Evolutionary conservation across 2,888 invertebrate species (phyloP).

Genomic region (Heliconius erato): DNA sequence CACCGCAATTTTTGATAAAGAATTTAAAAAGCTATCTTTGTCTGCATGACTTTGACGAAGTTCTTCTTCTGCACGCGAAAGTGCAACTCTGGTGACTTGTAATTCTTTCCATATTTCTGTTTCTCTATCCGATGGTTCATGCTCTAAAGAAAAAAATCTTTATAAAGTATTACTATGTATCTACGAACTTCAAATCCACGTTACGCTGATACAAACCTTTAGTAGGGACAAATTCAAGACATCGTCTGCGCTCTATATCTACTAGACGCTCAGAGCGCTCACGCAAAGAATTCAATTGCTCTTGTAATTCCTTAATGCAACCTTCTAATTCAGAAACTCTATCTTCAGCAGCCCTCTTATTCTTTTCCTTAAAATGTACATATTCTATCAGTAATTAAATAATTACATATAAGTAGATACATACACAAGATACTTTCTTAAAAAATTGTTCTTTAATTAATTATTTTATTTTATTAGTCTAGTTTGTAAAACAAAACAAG

Average conservation of each 20-base stretch:
- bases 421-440: neutral
- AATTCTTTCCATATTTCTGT: slow-evolving; percentile 83
- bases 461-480: neutral
- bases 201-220: slow-evolving; percentile 64
- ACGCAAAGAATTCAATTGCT: slow-evolving; percentile 61
- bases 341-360: slow-evolving; percentile 58
- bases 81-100: slow-evolving; percentile 67
- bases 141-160: slow-evolving; percentile 59
- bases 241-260: slow-evolving; percentile 69
- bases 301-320: slow-evolving; percentile 68
- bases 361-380: slow-evolving; percentile 62
- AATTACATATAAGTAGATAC: neutral
- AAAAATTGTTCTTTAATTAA: neutral
- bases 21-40: slow-evolving; percentile 81
- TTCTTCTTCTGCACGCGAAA: slow-evolving; percentile 74
- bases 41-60: slow-evolving; percentile 75
- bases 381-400: neutral
- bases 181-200: no score
- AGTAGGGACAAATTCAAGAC: slow-evolving; percentile 72
- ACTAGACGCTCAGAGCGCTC: slow-evolving; percentile 70
- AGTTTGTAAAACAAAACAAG: neutral
- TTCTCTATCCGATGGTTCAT: slow-evolving; percentile 78
- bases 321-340: slow-evolving; percentile 63
- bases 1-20: slow-evolving; percentile 82
- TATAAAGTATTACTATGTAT: neutral